Percentiles rank a stretch among this genome's conserved stretches.
These are phyloP conservation scores for Aproaerema taeniolella DNA, from an alignment of 2,888 invertebrate genomes.

Conservation along the genomic window DNA sequence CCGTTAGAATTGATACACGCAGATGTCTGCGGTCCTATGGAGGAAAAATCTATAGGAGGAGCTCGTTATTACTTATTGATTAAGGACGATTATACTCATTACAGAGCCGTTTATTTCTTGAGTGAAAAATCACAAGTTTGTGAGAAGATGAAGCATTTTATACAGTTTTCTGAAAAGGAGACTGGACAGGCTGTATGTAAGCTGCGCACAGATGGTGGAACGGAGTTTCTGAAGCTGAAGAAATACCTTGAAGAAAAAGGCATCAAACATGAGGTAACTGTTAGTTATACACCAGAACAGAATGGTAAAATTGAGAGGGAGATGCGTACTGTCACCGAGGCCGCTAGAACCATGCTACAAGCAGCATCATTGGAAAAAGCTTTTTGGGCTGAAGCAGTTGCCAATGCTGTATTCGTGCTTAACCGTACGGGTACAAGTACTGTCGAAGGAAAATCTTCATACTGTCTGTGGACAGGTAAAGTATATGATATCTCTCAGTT, in stretches of 20 bases:
- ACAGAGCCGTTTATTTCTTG: constrained; percentile 10
- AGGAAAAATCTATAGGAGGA: constrained; percentile 5
- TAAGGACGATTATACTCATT: constrained; percentile 12
- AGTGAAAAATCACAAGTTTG: constrained; percentile 1
- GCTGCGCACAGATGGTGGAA: constrained; percentile 2
- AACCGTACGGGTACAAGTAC: background rate
- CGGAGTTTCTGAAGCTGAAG: constrained; percentile 7
- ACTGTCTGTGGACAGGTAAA: too few species aligned
- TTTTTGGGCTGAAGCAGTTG: too few species aligned
- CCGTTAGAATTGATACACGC: constrained; percentile 8
- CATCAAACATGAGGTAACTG: background rate
- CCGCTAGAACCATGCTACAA: too few species aligned
- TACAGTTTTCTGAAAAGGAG: constrained; percentile 2
- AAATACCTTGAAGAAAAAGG: constrained; percentile 10
- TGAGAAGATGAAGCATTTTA: constrained; percentile 4
- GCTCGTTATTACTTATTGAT: constrained; percentile 4
- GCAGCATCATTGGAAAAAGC: too few species aligned
- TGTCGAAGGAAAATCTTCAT: background rate
- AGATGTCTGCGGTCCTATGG: too few species aligned
- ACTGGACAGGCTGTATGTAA: background rate
- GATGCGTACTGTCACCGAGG: too few species aligned
- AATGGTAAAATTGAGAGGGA: constrained; percentile 10
- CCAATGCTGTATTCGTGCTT: background rate
- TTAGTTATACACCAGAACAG: constrained; percentile 9
- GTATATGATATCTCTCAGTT: too few species aligned